A percentile compares a stretch with the other conserved stretches of the same genome.
Evolutionary conservation across 1,140 invertebrate species (phyloP).

Genomic region (Eriocheir sinensis): DNA sequence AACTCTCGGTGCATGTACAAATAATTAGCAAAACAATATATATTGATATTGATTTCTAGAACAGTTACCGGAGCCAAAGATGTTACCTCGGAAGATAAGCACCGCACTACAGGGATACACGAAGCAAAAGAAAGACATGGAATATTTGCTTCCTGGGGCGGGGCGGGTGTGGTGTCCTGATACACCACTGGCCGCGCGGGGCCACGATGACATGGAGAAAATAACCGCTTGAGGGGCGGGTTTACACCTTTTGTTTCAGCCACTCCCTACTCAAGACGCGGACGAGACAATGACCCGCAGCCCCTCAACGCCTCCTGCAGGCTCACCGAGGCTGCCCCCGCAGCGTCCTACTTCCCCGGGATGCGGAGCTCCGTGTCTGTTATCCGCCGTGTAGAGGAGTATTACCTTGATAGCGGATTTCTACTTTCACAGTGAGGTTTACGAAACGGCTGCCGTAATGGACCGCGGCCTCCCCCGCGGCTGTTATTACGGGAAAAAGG

Average conservation of each 20-base stretch:
- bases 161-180: no score
- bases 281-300: background rate
- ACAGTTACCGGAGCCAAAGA: no score
- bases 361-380: background rate
- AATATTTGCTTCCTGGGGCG: no score
- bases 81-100: no score
- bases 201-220: background rate
- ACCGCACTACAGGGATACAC: no score
- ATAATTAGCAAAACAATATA: no score
- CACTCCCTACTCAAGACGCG: background rate
- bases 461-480: background rate
- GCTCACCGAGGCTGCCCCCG: background rate
- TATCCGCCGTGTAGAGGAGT: background rate
- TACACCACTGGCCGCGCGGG: background rate
- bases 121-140: no score
- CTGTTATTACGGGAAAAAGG: background rate
- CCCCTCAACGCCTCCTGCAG: background rate
- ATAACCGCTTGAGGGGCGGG: background rate
- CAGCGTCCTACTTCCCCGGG: background rate
- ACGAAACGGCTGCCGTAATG: constrained; percentile 13
- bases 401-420: constrained; percentile 1
- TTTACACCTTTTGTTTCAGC: background rate
- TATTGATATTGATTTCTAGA: no score
- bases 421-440: constrained; percentile 24
- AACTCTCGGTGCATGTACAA: no score